These are phyloP conservation scores for Lycocorax pyrrhopterus DNA, from an alignment of 2,113 vertebrate species.

Conservation along the genomic window DNA sequence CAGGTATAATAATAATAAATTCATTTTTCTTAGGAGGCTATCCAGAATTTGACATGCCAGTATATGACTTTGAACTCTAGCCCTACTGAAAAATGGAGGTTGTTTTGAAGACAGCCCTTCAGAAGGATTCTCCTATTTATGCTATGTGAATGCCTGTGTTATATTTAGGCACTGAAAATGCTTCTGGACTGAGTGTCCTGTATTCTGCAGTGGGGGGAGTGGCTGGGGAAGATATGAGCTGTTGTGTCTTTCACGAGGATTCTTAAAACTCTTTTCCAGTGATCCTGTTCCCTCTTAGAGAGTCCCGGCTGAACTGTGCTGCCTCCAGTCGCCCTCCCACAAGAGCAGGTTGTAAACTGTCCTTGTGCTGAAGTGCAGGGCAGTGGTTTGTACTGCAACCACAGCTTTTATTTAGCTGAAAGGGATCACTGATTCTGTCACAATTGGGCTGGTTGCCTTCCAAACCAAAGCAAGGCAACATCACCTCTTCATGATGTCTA, in stretches of 20 bases:
- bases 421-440: not conserved
- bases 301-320: not conserved
- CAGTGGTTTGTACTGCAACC: not conserved
- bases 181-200: constrained; percentile 2
- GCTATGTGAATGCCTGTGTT: not conserved
- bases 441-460: not conserved
- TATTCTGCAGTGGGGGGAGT: not conserved
- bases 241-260: not conserved
- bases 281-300: not conserved
- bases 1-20: not conserved
- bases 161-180: constrained; percentile 51
- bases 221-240: not conserved
- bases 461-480: not conserved
- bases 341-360: not conserved
- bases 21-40: not conserved
- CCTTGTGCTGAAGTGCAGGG: not conserved
- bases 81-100: not conserved
- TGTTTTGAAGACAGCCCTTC: constrained; percentile 13
- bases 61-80: not conserved
- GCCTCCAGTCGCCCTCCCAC: not conserved
- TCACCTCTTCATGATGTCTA: not conserved
- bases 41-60: not conserved
- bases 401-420: not conserved
- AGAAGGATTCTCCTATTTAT: constrained; percentile 47
- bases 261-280: not conserved